phyloP scores from a whole-genome alignment of 2,888 invertebrate species.

The Catonia carolina region DNA sequence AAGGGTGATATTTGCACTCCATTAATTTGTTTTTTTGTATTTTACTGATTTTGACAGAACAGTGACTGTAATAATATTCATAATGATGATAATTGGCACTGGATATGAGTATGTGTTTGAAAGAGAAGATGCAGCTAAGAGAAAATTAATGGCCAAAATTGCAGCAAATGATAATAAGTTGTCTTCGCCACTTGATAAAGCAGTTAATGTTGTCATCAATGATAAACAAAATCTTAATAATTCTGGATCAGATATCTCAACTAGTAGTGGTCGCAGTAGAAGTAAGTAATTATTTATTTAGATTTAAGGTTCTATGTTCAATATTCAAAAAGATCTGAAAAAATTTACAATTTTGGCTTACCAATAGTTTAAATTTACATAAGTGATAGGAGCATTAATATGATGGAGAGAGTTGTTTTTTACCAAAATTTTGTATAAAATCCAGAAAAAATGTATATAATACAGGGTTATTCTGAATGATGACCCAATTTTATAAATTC shows the following conservation, averaged over 20 bases:
- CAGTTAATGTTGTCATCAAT: constrained; percentile 20
- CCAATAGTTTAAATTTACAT: no score
- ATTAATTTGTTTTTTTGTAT: background rate
- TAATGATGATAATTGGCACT: constrained; percentile 59
- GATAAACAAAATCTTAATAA: constrained; percentile 20
- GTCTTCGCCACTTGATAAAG: constrained; percentile 35
- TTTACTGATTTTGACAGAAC: constrained; percentile 43
- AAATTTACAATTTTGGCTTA: no score
- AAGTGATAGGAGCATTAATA: no score
- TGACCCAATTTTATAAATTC: no score
- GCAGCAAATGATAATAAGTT: constrained; percentile 20
- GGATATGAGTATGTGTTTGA: constrained; percentile 52
- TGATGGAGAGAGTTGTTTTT: no score
- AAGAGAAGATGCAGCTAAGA: constrained; percentile 28
- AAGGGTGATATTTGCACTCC: no score
- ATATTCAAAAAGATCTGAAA: no score
- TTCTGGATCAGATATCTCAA: constrained; percentile 25
- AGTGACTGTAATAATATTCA: constrained; percentile 47
- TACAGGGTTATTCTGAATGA: no score
- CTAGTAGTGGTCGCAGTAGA: background rate
- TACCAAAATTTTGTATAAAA: no score
- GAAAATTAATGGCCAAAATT: constrained; percentile 23
- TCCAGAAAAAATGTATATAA: no score
- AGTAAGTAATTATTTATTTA: constrained; percentile 12
- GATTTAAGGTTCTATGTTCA: no score